Evolutionary conservation across 2,888 invertebrate genomes (phyloP).

Genomic region (Apodemia mormo): DNA sequence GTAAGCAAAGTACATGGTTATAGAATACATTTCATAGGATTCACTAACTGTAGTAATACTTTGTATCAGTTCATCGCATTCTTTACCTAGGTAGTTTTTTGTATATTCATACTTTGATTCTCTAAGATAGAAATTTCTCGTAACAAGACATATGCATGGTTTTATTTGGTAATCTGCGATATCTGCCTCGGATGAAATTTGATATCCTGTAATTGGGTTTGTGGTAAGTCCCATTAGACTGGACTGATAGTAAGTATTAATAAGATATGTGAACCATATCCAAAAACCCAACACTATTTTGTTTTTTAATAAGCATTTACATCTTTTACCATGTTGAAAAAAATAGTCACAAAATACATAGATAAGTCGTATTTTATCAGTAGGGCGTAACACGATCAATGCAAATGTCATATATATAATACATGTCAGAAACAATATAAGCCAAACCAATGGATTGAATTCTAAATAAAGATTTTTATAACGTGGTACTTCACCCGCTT

Average conservation of each 20-base stretch:
- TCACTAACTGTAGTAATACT: slow-evolving; percentile 36
- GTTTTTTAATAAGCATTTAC: slow-evolving; percentile 35
- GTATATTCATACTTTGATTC: slow-evolving; percentile 24
- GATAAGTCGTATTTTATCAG: slow-evolving; percentile 42
- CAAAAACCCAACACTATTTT: slow-evolving; percentile 48
- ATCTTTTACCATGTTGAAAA: slow-evolving; percentile 42
- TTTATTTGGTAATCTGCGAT: slow-evolving; percentile 42
- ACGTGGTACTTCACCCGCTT: slow-evolving; percentile 39
- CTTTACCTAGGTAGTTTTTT: slow-evolving; percentile 23
- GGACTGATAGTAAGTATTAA: slow-evolving; percentile 50
- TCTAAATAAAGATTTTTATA: slow-evolving; percentile 51
- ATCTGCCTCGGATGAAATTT: slow-evolving; percentile 45
- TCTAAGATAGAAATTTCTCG: slow-evolving; percentile 22
- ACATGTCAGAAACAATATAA: slow-evolving; percentile 41
- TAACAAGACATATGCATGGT: slow-evolving; percentile 20
- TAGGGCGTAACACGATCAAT: slow-evolving; percentile 34
- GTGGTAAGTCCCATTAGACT: slow-evolving; percentile 49
- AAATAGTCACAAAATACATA: slow-evolving; percentile 47
- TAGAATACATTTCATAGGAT: slow-evolving; percentile 36
- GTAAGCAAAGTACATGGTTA: slow-evolving; percentile 24
- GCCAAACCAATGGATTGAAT: slow-evolving; percentile 48
- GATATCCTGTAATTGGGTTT: slow-evolving; percentile 46
- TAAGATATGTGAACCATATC: slow-evolving; percentile 52
- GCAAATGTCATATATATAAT: slow-evolving; percentile 43
- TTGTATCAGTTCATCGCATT: slow-evolving; percentile 36